Evolutionary conservation across 35 echinoderm and acorn worm species (phyloP).

Genomic region (Stichopus chloronotus): DNA sequence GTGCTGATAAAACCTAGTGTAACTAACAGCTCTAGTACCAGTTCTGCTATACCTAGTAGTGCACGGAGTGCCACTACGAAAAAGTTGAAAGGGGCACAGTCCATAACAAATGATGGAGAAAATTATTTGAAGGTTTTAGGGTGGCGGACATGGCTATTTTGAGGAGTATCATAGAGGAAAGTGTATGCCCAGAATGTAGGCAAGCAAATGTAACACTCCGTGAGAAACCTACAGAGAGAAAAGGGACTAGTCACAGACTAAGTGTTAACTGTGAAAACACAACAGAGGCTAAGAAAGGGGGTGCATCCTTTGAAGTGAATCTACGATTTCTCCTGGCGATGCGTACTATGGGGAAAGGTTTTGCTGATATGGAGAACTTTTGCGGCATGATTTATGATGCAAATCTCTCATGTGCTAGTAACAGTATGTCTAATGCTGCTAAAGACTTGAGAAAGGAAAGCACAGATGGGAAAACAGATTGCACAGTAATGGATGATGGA

Average conservation of each 20-base stretch:
- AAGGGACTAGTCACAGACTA: background rate
- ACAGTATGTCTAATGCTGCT: constrained; percentile 12
- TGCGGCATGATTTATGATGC: constrained; percentile 19
- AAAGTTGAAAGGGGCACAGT: background rate
- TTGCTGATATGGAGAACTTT: constrained; percentile 14
- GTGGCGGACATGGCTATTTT: background rate
- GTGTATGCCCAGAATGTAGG: constrained; percentile 17
- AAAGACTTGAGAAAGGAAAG: background rate
- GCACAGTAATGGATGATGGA: constrained; percentile 21
- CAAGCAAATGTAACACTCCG: background rate
- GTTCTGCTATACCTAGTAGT: background rate
- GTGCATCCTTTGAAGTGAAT: constrained; percentile 25
- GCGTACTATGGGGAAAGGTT: constrained; percentile 15
- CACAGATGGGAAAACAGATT: background rate
- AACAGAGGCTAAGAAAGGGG: background rate
- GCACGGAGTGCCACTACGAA: background rate
- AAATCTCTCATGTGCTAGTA: background rate
- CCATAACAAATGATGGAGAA: background rate
- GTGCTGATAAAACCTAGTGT: too few species aligned
- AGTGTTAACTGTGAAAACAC: background rate
- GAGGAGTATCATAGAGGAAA: background rate
- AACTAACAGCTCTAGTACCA: too few species aligned
- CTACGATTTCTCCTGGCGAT: background rate
- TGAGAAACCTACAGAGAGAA: constrained; percentile 25
- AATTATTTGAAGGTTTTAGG: background rate